Evolutionary conservation across 2,888 invertebrate genomes (phyloP).

Genomic region (Timandra comae): DNA sequence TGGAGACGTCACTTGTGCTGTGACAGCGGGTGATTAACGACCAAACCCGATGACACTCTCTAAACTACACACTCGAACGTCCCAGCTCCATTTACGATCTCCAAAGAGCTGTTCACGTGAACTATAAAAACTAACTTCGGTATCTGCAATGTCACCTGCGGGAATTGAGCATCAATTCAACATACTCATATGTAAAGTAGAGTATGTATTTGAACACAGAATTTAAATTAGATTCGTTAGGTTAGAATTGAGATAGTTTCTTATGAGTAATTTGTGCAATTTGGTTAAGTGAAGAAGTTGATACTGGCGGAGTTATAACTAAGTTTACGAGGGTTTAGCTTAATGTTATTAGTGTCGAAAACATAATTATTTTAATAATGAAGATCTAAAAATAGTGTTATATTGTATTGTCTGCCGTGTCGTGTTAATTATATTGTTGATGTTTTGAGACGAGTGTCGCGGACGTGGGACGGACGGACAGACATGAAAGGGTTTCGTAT

Average conservation of each 20-base stretch:
- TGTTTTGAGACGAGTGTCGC: conserved; percentile 34
- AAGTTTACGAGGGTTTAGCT: too few relatives aligned
- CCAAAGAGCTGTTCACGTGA: conserved; percentile 9
- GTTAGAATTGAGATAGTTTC: too few relatives aligned
- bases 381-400: too few relatives aligned
- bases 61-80: conserved; percentile 8
- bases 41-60: conserved; percentile 34
- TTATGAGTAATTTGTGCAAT: too few relatives aligned
- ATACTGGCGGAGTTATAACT: too few relatives aligned
- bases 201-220: too few relatives aligned
- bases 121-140: conserved; percentile 13
- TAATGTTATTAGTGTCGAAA: too few relatives aligned
- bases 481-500: conserved; percentile 69
- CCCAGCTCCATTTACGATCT: conserved; percentile 10
- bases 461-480: conserved; percentile 41
- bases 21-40: conserved; percentile 64
- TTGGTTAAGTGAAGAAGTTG: too few relatives aligned
- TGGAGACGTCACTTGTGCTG: conserved; percentile 40
- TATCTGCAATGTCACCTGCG: conserved; percentile 11
- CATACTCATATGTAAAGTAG: too few relatives aligned
- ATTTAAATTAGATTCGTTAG: too few relatives aligned
- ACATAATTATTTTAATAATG: too few relatives aligned
- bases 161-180: conserved; percentile 13
- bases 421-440: conserved; percentile 24
- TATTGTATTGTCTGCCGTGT: too few relatives aligned